These are phyloP conservation scores for Lottia scabra DNA, from an alignment of 2,888 invertebrate species.

Conservation along the genomic window DNA sequence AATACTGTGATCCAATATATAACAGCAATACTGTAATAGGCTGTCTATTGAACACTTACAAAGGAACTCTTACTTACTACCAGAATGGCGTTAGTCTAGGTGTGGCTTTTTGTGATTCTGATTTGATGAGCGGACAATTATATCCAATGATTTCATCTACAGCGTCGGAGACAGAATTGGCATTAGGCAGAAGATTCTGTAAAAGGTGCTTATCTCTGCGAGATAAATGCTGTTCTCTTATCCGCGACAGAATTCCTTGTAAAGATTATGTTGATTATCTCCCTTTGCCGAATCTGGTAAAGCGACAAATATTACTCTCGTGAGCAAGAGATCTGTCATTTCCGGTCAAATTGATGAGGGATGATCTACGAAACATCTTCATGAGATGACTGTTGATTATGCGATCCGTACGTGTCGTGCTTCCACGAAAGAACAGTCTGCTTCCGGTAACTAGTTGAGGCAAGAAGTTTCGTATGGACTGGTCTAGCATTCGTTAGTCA, in stretches of 20 bases:
- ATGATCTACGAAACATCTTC: too few relatives aligned
- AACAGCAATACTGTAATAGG: slow-evolving; percentile 51
- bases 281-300: slow-evolving; percentile 51
- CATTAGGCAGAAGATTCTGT: slow-evolving; percentile 42
- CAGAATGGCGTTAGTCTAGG: slow-evolving; percentile 50
- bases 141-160: slow-evolving; percentile 58
- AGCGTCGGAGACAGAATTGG: slow-evolving; percentile 52
- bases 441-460: too few relatives aligned
- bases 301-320: slow-evolving; percentile 36
- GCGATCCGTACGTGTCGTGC: too few relatives aligned
- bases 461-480: too few relatives aligned
- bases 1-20: slow-evolving; percentile 58
- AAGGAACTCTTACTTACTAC: slow-evolving; percentile 52
- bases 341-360: too few relatives aligned
- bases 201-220: slow-evolving; percentile 44
- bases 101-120: slow-evolving; percentile 41
- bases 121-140: slow-evolving; percentile 33
- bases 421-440: too few relatives aligned
- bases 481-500: too few relatives aligned
- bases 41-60: slow-evolving; percentile 50
- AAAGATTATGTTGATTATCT: slow-evolving; percentile 39
- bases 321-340: slow-evolving; percentile 3
- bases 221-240: slow-evolving; percentile 45
- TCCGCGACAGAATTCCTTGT: slow-evolving; percentile 35
- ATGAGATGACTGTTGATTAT: too few relatives aligned